Evolutionary conservation across 2,888 invertebrate species (phyloP).

Genomic region (Anthophora plumipes): DNA sequence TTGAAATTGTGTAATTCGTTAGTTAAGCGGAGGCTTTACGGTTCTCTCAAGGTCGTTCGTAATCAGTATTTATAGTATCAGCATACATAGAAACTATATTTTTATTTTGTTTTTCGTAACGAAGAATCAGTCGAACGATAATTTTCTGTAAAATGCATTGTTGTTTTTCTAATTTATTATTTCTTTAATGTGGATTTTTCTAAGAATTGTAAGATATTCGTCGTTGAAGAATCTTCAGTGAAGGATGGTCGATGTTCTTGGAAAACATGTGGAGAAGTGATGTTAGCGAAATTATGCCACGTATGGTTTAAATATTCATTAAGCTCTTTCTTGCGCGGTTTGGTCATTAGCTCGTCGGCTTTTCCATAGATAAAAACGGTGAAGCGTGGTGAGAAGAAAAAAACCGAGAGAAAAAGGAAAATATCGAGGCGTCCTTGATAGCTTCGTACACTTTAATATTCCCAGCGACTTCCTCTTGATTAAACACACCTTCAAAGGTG

Average conservation of each 20-base stretch:
- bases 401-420: neutral
- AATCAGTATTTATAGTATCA: neutral
- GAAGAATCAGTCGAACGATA: neutral
- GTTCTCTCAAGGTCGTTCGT: neutral
- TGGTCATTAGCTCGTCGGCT: neutral
- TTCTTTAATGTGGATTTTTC: neutral
- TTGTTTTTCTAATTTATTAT: neutral
- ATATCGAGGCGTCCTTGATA: neutral
- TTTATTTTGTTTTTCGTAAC: neutral
- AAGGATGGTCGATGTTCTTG: neutral
- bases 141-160: neutral
- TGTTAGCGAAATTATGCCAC: neutral
- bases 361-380: neutral
- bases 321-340: neutral
- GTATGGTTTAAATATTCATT: constrained; percentile 1
- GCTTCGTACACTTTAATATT: neutral
- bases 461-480: neutral
- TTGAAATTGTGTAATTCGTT: neutral
- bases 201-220: neutral
- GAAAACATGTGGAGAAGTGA: neutral
- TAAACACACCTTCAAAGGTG: constrained; percentile 1
- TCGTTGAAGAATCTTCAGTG: neutral
- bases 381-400: no score
- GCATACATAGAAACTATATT: neutral
- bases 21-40: neutral